Conservation (phyloP, 53 echinoderm and acorn worm genomes). For the Echinometra lucunter region DNA sequence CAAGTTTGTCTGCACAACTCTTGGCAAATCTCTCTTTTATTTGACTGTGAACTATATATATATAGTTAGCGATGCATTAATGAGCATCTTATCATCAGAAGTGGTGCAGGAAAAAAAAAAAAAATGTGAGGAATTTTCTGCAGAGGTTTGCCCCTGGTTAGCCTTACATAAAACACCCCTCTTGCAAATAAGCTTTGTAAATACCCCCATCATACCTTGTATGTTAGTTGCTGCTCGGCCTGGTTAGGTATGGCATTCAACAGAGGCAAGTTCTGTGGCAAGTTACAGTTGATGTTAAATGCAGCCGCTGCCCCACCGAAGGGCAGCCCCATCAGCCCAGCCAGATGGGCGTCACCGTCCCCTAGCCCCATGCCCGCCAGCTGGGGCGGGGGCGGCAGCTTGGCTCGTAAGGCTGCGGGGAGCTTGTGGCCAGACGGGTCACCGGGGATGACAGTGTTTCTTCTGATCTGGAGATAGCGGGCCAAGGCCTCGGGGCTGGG, state of each 20-base stretch:
- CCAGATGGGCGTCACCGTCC: slow-evolving; percentile 52
- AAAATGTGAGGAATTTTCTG: too few relatives aligned
- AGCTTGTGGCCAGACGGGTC: slow-evolving; percentile 90
- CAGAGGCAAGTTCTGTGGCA: slow-evolving; percentile 92
- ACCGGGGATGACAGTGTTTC: slow-evolving; percentile 88
- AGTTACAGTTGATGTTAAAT: slow-evolving; percentile 71
- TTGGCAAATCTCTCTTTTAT: too few relatives aligned
- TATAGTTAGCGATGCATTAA: too few relatives aligned
- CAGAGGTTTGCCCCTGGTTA: too few relatives aligned
- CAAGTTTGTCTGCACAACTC: too few relatives aligned
- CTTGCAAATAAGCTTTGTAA: too few relatives aligned
- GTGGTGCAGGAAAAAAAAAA: too few relatives aligned
- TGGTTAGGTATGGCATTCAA: slow-evolving; percentile 71
- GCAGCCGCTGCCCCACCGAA: slow-evolving; percentile 67
- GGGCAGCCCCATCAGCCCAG: slow-evolving; percentile 64
- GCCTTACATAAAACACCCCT: too few relatives aligned
- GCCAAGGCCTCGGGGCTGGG: slow-evolving; percentile 86
- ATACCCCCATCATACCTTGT: slow-evolving; percentile 74
- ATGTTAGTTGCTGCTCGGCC: slow-evolving; percentile 79
- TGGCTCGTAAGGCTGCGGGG: slow-evolving; percentile 78
- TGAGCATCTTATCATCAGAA: too few relatives aligned
- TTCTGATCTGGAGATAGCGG: slow-evolving; percentile 83
- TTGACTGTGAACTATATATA: too few relatives aligned
- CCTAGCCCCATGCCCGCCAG: slow-evolving; percentile 56
- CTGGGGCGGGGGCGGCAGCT: slow-evolving; percentile 70